A percentile compares a stretch with the other conserved stretches of the same genome.
phyloP scores from a whole-genome alignment of 2,888 invertebrate species.

The Cephus nigrinus region DNA sequence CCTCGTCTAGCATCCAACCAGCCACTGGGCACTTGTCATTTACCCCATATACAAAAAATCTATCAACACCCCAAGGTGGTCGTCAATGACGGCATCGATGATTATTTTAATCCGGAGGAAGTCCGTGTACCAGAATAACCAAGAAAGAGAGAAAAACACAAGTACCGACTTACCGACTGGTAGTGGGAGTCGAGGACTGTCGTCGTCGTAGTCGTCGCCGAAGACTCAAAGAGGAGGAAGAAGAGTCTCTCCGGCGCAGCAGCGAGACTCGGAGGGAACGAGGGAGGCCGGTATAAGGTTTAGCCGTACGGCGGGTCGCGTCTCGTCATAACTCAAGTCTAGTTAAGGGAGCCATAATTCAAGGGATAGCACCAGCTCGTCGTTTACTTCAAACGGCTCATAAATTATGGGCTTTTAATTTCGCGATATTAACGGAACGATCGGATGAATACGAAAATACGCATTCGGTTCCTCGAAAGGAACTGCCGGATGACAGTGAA shows the following conservation, averaged over 20 bases:
- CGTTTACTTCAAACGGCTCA: constrained; percentile 61
- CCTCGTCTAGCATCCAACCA: background rate
- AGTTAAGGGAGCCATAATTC: constrained; percentile 65
- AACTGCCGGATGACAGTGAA: background rate
- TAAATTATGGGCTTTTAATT: constrained; percentile 64
- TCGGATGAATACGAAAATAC: constrained; percentile 32
- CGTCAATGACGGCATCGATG: background rate
- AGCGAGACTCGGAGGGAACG: constrained; percentile 3
- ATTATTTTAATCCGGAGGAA: background rate
- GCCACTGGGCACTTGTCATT: too few relatives aligned
- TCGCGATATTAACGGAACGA: constrained; percentile 62
- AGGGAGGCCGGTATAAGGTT: constrained; percentile 35
- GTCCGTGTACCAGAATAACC: background rate
- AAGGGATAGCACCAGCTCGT: constrained; percentile 62
- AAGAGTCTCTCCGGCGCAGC: background rate
- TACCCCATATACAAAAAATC: background rate
- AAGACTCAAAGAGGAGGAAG: background rate
- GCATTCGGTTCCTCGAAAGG: background rate
- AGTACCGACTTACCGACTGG: background rate
- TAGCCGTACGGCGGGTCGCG: constrained; percentile 42
- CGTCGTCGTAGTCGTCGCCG: background rate
- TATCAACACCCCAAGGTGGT: background rate
- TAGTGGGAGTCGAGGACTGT: background rate
- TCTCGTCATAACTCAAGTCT: constrained; percentile 65
- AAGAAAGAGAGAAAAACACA: background rate